phyloP scores from a whole-genome alignment of 2,888 invertebrate species.

The Protonemura montana region DNA sequence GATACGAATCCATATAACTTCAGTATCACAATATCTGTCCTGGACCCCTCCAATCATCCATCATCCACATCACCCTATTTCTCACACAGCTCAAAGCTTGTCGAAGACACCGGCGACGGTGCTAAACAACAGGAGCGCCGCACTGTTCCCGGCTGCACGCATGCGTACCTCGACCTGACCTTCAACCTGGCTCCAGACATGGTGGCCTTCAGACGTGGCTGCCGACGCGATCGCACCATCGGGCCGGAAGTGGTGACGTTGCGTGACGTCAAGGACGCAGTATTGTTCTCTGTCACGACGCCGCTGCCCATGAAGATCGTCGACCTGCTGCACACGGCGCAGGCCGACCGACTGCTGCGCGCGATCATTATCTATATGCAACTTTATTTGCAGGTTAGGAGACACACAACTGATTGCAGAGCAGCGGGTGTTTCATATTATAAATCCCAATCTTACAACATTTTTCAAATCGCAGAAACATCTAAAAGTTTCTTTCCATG shows the following conservation, averaged over 20 bases:
- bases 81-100: not conserved
- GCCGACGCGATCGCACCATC: not conserved
- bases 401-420: too few relatives aligned
- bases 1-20: not conserved
- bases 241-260: not conserved
- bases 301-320: not conserved
- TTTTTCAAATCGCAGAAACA: too few relatives aligned
- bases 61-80: too few relatives aligned
- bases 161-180: not conserved
- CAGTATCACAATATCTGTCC: not conserved
- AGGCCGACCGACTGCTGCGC: not conserved
- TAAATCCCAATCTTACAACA: too few relatives aligned
- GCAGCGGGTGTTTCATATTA: too few relatives aligned
- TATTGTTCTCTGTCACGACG: not conserved
- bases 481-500: too few relatives aligned
- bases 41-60: not conserved
- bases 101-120: not conserved
- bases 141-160: not conserved
- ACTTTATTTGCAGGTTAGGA: not conserved
- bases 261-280: not conserved
- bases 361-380: not conserved
- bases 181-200: not conserved
- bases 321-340: not conserved
- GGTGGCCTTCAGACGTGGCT: not conserved
- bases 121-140: not conserved